Evolutionary conservation across 2,113 vertebrate genomes (phyloP).

Genomic region (Alethe castanea): DNA sequence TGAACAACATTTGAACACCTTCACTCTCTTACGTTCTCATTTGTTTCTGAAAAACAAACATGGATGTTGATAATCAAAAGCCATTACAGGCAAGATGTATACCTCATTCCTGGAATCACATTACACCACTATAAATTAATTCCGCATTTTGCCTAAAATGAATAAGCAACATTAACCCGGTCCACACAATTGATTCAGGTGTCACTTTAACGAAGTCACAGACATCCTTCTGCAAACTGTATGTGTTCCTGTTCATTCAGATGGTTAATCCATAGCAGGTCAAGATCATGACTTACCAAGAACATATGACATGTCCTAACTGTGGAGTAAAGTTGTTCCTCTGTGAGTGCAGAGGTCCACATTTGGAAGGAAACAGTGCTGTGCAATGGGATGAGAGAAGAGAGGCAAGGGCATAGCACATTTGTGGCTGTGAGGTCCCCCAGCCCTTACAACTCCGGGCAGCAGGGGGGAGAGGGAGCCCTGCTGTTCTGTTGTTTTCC

Average conservation of each 20-base stretch:
- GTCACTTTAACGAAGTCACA: background rate
- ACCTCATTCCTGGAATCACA: constrained; percentile 9
- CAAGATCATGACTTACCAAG: background rate
- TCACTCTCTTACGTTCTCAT: background rate
- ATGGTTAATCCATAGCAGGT: background rate
- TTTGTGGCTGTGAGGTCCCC: background rate
- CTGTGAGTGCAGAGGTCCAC: background rate
- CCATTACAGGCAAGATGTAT: background rate
- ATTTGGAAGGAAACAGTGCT: background rate
- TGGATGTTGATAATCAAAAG: constrained; percentile 13
- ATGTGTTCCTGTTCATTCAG: background rate
- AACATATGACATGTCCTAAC: background rate
- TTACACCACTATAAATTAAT: background rate
- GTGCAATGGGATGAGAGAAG: background rate
- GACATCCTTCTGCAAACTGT: background rate
- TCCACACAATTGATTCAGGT: background rate
- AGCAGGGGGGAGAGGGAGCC: background rate
- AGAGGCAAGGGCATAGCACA: background rate
- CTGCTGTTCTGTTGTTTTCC: background rate
- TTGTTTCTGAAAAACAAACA: background rate
- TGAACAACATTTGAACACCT: background rate
- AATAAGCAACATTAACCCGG: background rate
- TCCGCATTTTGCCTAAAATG: constrained; percentile 4
- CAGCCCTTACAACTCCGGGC: background rate
- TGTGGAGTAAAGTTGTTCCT: background rate